A percentile compares a stretch with the other conserved stretches of the same genome.
Conservation (phyloP, 2,113 vertebrate genomes). For the Silurus asotus region DNA sequence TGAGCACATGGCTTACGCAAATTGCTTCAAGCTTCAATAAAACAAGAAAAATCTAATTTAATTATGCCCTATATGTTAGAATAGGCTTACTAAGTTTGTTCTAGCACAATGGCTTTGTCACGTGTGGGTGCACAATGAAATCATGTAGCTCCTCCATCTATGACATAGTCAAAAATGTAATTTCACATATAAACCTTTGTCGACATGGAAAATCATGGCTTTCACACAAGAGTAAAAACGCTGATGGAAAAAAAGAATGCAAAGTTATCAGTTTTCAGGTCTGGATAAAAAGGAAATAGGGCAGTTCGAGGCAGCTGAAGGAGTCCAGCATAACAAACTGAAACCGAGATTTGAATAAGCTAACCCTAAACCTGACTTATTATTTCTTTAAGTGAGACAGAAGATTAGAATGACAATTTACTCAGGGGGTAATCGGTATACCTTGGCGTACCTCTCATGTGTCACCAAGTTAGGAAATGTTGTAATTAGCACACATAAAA, state of each 20-base stretch:
- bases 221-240: background rate
- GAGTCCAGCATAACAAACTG: background rate
- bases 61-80: background rate
- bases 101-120: background rate
- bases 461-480: background rate
- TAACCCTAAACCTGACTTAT: background rate
- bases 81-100: background rate
- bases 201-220: background rate
- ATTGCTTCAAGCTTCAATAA: background rate
- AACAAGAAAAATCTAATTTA: background rate
- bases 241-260: background rate
- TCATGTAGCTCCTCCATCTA: background rate
- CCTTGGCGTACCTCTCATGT: background rate
- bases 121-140: background rate
- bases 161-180: background rate
- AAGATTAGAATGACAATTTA: background rate
- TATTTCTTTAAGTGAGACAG: background rate
- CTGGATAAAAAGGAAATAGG: background rate
- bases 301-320: background rate
- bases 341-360: background rate
- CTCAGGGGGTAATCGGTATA: background rate
- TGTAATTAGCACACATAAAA: background rate
- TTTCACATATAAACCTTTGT: background rate
- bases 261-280: background rate
- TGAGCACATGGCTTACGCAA: background rate